Conservation (phyloP, 2,888 invertebrate genomes). For the Lochmaea capreae region DNA sequence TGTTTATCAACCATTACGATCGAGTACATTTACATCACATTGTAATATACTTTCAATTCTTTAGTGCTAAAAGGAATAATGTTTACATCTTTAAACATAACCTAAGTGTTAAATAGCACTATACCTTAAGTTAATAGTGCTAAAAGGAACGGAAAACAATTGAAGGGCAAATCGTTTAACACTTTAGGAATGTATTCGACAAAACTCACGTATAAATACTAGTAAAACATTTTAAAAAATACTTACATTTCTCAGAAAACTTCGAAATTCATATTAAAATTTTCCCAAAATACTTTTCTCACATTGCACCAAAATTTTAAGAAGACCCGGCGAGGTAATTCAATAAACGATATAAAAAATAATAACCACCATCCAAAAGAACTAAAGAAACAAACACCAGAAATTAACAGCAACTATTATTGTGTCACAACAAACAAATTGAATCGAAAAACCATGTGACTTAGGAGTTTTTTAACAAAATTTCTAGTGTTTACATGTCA, state of each 20-base stretch:
- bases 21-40: slow-evolving; percentile 39
- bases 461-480: slow-evolving; percentile 54
- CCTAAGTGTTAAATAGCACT: slow-evolving; percentile 40
- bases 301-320: slow-evolving; percentile 48
- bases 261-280: slow-evolving; percentile 50
- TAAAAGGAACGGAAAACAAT: slow-evolving; percentile 49
- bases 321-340: slow-evolving; percentile 54
- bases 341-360: slow-evolving; percentile 50
- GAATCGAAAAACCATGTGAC: slow-evolving; percentile 59
- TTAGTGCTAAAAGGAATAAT: slow-evolving; percentile 36
- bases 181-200: slow-evolving; percentile 42
- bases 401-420: slow-evolving; percentile 37
- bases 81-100: slow-evolving; percentile 44
- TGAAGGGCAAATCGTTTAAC: slow-evolving; percentile 62
- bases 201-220: slow-evolving; percentile 7
- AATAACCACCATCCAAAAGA: slow-evolving; percentile 43
- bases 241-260: slow-evolving; percentile 58
- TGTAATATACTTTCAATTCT: slow-evolving; percentile 40
- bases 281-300: slow-evolving; percentile 44
- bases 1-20: slow-evolving; percentile 44
- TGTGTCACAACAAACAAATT: slow-evolving; percentile 45
- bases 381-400: slow-evolving; percentile 23
- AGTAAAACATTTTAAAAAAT: slow-evolving; percentile 32
- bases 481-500: slow-evolving; percentile 67
- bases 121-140: slow-evolving; percentile 41